Conservation (phyloP, 2,113 vertebrate genomes). For the Herpetotheres cachinnans region DNA sequence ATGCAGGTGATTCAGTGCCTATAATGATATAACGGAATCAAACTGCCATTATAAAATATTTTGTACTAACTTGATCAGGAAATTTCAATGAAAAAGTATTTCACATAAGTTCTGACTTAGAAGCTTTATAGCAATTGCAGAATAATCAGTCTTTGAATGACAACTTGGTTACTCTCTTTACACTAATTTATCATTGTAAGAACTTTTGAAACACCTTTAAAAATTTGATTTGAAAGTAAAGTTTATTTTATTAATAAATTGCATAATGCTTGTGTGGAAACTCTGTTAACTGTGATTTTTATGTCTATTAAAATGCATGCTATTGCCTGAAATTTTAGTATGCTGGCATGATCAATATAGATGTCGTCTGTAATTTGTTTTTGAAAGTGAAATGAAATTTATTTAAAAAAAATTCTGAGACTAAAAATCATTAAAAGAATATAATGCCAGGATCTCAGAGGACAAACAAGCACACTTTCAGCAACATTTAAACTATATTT, state of each 20-base stretch:
- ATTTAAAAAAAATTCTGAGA: neutral
- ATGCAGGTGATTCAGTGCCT: neutral
- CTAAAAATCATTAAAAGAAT: neutral
- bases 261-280: neutral
- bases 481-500: neutral
- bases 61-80: neutral
- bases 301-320: neutral
- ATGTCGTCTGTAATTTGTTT: neutral
- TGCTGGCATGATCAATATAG: neutral
- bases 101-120: neutral
- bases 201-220: neutral
- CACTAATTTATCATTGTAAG: neutral
- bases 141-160: neutral
- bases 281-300: neutral
- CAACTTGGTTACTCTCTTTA: neutral
- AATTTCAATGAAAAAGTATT: neutral
- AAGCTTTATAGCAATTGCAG: neutral
- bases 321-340: neutral
- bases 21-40: neutral
- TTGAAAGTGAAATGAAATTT: neutral
- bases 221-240: neutral
- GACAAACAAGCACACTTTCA: neutral
- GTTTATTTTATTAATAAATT: neutral
- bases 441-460: neutral
- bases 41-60: neutral